Evolutionary conservation across 2,797 vertebrate species (phyloP).

Genomic region (Todus mexicanus): DNA sequence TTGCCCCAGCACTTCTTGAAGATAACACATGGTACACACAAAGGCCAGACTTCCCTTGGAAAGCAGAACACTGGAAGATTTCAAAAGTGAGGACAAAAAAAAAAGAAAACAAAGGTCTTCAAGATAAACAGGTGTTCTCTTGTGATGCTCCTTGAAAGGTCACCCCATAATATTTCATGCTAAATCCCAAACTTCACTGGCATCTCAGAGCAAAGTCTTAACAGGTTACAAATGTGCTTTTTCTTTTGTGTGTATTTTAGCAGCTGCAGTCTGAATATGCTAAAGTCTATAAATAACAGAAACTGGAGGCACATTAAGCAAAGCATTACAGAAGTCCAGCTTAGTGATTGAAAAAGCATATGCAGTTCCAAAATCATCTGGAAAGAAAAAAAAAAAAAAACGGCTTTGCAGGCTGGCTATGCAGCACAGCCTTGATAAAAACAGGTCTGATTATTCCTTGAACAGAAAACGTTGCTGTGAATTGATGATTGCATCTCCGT

Average conservation of each 20-base stretch:
- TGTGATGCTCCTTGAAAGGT: conserved; percentile 38
- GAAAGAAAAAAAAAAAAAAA: not conserved
- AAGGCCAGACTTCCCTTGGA: not conserved
- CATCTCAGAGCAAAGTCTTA: not conserved
- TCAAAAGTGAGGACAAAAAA: not conserved
- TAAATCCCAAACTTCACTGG: not conserved
- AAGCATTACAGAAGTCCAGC: conserved; percentile 44
- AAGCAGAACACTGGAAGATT: conserved; percentile 15
- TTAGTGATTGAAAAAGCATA: conserved; percentile 56
- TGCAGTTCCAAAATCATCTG: conserved; percentile 47
- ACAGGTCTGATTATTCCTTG: conserved; percentile 42
- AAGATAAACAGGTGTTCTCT: conserved; percentile 31
- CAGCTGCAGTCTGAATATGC: conserved; percentile 50
- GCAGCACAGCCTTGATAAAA: not conserved
- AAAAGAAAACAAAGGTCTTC: not conserved
- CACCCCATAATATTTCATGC: not conserved
- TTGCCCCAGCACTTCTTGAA: not conserved
- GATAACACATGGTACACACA: not conserved
- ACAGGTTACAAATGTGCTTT: conserved; percentile 23
- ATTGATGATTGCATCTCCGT: conserved; percentile 27
- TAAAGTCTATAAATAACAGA: conserved; percentile 69
- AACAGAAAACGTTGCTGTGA: conserved; percentile 41
- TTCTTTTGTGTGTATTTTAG: conserved; percentile 41
- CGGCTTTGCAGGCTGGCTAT: conserved; percentile 6
- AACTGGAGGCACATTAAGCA: conserved; percentile 60